Evolutionary conservation across 1,140 invertebrate species (phyloP), one percentile per base, ranked within the genome.

Genomic region (Drosophila elegans): DNA sequence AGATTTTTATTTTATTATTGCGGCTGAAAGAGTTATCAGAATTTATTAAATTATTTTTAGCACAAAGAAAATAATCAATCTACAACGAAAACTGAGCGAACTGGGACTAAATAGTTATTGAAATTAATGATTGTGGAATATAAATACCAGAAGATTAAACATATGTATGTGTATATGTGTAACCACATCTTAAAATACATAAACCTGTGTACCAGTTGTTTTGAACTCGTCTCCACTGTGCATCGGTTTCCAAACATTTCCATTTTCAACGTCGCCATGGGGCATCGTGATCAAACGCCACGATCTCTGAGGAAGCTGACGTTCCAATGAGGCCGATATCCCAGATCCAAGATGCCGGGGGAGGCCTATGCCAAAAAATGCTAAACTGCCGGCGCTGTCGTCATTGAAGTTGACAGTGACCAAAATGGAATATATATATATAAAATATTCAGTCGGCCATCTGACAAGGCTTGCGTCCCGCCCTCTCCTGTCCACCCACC

Each of bases 261-360:
- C 81, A 84, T 84, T 80, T 84, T 68, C 77, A 85, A 73, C 72
- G 52, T 44, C 77, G 38, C 64, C 41, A 66, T 55, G 81, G 81
- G 64, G 82, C 78, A 74, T 78, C 82, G 82, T 85, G 82, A 85
- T 85, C 82, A 81, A 81, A 71, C 78, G 68, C 68, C 81, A 85
- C 82, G 82, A 86, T 75, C 71, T 84, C 39, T 60, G 57, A 69
- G 64, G 68, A 86, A 74, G 78, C 63, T 78, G 56, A 66, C 67
- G 72, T 75, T 72, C 49, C 79, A 79, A 71, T 71, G 75, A 61
- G 62, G 62, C 54, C 55, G 62, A 27, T 46, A 61, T 54, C 53
- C 48, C 27, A 46, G 64, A 34, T 74, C 49, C 45, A 41, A 54
- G 57, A 56, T 55, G 57, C 41, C 54, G 62, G 41, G 68, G 41